phyloP scores from a whole-genome alignment of 2,113 vertebrate genomes.

The Dicerorhinus sumatrensis region DNA sequence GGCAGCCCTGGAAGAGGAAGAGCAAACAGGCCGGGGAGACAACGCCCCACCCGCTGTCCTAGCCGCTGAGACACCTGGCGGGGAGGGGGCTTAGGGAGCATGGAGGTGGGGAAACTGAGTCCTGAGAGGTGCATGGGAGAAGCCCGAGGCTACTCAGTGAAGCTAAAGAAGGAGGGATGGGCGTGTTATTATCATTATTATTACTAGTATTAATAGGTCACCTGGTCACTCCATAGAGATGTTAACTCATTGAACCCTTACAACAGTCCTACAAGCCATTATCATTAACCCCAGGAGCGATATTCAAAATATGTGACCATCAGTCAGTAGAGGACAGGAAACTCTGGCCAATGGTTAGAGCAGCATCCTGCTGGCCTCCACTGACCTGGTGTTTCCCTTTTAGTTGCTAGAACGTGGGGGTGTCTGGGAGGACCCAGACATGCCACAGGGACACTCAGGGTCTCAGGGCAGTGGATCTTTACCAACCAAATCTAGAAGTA shows the following conservation, averaged over 20 bases:
- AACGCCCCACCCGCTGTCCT: neutral
- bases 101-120: neutral
- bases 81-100: neutral
- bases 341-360: too few relatives aligned
- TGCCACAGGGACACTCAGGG: rapidly evolving
- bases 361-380: neutral
- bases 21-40: conserved; percentile 13
- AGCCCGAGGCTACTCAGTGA: neutral
- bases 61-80: neutral
- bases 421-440: neutral
- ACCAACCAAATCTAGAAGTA: neutral
- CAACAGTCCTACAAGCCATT: too few relatives aligned
- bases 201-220: neutral
- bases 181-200: neutral
- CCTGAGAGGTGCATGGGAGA: neutral
- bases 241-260: neutral
- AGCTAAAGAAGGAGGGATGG: neutral
- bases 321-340: neutral
- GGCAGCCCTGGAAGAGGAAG: neutral
- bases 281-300: neutral
- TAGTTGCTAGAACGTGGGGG: neutral
- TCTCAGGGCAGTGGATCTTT: neutral
- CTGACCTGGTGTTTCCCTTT: neutral
- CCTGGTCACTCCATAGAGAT: neutral
- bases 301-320: neutral